Conservation (phyloP, 2,797 vertebrate genomes). For the Mus minutoides region DNA sequence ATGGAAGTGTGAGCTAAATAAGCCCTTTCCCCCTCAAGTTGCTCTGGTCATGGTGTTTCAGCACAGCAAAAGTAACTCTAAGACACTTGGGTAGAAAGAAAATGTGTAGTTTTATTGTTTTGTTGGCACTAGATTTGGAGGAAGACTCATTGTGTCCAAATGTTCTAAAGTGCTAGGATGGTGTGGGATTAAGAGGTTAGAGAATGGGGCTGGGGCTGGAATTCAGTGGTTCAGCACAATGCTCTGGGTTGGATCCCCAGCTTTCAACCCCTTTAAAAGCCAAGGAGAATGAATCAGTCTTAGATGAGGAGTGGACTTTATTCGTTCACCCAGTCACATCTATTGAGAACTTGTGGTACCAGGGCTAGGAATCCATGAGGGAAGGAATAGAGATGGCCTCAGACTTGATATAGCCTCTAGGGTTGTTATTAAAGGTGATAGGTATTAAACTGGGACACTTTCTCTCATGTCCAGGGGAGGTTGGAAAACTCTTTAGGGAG, state of each 20-base stretch:
- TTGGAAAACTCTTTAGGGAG: background rate
- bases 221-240: background rate
- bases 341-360: background rate
- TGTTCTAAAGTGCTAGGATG: background rate
- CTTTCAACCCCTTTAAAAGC: background rate
- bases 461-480: background rate
- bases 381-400: background rate
- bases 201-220: background rate
- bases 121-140: background rate
- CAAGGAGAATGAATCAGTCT: background rate
- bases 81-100: background rate
- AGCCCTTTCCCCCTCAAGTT: background rate
- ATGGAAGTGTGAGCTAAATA: background rate
- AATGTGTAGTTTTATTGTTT: background rate
- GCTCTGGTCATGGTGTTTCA: background rate
- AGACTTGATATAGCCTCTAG: too few species aligned
- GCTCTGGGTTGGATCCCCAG: background rate
- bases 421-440: background rate
- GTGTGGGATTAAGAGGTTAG: background rate
- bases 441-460: background rate
- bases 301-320: background rate
- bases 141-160: background rate
- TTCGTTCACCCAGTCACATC: background rate
- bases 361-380: background rate
- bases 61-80: background rate